A percentile compares a stretch with the other conserved stretches of the same genome.
phyloP scores from a whole-genome alignment of 2,797 vertebrate species.

The Taenioides sp. region DNA sequence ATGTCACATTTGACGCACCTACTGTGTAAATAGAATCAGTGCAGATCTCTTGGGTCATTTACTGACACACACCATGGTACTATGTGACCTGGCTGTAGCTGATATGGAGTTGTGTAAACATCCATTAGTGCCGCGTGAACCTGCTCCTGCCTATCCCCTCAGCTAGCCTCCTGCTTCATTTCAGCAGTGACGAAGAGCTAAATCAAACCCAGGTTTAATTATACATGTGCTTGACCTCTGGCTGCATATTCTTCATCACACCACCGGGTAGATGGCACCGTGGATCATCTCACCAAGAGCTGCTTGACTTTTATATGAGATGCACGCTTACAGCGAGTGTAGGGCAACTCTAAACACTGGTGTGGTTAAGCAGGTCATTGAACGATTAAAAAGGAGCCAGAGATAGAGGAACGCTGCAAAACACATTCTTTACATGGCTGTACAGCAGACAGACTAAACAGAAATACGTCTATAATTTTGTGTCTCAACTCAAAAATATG shows the following conservation, averaged over 20 bases:
- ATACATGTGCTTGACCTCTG: constrained; percentile 52
- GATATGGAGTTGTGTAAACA: constrained; percentile 77
- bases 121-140: constrained; percentile 73
- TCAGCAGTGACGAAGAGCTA: constrained; percentile 54
- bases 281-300: constrained; percentile 29
- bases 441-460: constrained; percentile 4
- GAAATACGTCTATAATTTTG: not conserved
- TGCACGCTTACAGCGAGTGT: constrained; percentile 19
- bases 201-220: constrained; percentile 65
- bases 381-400: not conserved
- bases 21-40: constrained; percentile 35
- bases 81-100: constrained; percentile 64
- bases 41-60: constrained; percentile 42
- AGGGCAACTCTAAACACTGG: constrained; percentile 12
- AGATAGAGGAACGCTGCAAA: constrained; percentile 1
- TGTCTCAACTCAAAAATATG: not conserved
- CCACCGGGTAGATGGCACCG: constrained; percentile 28
- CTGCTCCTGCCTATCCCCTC: constrained; percentile 59
- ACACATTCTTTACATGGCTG: constrained; percentile 1
- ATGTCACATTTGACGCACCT: not conserved
- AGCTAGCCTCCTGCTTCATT: constrained; percentile 60
- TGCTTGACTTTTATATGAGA: constrained; percentile 40
- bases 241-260: constrained; percentile 39
- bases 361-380: constrained; percentile 17
- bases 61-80: constrained; percentile 22